Evolutionary conservation across 2,797 vertebrate species (phyloP), one percentile per base, ranked within the genome.

Genomic region (Sebastiscus albofasciatus): DNA sequence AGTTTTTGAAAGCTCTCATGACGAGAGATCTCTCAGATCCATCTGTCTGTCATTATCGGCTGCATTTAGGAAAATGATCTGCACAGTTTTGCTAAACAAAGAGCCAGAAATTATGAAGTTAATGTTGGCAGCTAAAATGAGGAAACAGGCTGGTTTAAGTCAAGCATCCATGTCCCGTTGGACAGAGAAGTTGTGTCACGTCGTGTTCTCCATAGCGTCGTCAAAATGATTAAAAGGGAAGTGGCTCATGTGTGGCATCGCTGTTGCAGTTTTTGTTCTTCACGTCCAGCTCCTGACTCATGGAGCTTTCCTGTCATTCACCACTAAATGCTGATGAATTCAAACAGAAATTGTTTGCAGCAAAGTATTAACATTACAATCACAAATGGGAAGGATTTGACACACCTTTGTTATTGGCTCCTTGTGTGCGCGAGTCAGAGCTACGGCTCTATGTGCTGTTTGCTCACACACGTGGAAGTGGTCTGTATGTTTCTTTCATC

Each of bases 391-490:
- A 74, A 68, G 71, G 80, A 65, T 89, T 77, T 73, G 73, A 91
- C 82, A 79, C 76, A 86, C 79, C 77, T 88, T 87, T 89, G 78
- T 87, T 82, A 88, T 79, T 72, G 77, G 29, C 62, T 86, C 67
- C 39, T 34, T 75, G 82, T 78, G 61, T 69, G 16, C 66, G 79
- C 60, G n/a, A 73, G 79, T 70, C 26, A 52, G 61, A 26, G 76
- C 42, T 61, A 54, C 13, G 7, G n/a, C 67, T 82, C 58, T 89
- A 7, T 73, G 71, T 89, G 86, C 84, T 80, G 79, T 83, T 85
- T 87, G 66, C 82, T 82, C 84, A 83, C 88, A 90, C 88, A 92
- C 74, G 69, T 88, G 89, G 85, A 93, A 90, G 87, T 90, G 87
- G 86, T 93, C 83, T 88, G 87, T 89, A 69, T 89, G 67, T 61